Percentiles rank a stretch among this genome's conserved stretches.
Evolutionary conservation across 2,113 vertebrate species (phyloP).

Genomic region (Crocuta crocuta): DNA sequence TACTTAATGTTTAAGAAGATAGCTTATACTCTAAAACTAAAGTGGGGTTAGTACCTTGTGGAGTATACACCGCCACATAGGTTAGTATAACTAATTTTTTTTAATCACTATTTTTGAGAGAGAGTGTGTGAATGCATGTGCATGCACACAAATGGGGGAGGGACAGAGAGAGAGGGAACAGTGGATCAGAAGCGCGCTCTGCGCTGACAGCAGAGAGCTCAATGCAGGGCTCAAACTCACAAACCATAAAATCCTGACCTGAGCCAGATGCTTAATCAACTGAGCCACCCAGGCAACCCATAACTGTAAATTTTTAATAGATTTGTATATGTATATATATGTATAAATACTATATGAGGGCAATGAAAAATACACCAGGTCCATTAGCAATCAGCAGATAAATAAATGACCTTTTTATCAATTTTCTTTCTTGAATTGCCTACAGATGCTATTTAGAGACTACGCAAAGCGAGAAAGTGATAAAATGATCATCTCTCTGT

Average conservation of each 20-base stretch:
- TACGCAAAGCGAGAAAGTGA: background rate
- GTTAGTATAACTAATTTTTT: background rate
- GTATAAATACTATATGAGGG: background rate
- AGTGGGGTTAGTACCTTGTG: background rate
- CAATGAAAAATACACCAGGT: conserved; percentile 14
- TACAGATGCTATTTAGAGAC: background rate
- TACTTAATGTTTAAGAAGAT: background rate
- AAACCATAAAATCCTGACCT: too few species aligned
- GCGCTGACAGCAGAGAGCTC: too few species aligned
- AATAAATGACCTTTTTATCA: background rate
- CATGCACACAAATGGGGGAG: too few species aligned
- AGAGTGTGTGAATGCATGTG: too few species aligned
- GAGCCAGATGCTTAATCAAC: too few species aligned
- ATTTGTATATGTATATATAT: background rate
- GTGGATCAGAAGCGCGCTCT: too few species aligned
- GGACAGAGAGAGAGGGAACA: too few species aligned
- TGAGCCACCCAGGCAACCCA: too few species aligned
- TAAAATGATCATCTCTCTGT: background rate
- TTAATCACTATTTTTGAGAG: too few species aligned
- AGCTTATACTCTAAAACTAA: background rate
- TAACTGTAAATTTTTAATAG: background rate
- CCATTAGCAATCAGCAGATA: background rate
- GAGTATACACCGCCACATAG: background rate
- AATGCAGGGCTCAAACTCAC: too few species aligned
- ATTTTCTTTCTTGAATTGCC: background rate